Evolutionary conservation across 1,140 invertebrate genomes (phyloP).

Genomic region (Meteorus sp.): DNA sequence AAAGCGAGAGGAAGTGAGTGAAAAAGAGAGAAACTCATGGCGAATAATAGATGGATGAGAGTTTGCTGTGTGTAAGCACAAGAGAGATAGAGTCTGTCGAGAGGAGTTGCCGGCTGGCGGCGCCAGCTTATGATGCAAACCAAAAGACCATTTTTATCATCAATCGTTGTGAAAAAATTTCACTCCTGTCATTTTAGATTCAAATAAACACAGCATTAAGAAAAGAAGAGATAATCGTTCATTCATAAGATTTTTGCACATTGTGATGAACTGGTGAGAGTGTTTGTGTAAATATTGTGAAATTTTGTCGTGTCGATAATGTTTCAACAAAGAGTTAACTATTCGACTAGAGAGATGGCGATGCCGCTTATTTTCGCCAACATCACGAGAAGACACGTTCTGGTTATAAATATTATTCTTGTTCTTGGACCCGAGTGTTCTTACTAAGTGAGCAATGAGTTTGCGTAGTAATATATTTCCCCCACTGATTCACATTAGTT

Average conservation of each 20-base stretch:
- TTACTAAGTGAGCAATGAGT: conserved; percentile 24
- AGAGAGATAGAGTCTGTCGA: conserved; percentile 6
- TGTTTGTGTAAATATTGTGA: too few species aligned
- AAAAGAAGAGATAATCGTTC: too few species aligned
- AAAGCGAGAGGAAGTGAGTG: conserved; percentile 13
- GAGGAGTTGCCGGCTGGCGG: conserved; percentile 22
- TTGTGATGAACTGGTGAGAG: too few species aligned
- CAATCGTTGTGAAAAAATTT: too few species aligned
- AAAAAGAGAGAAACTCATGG: conserved; percentile 4
- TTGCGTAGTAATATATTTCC: conserved; percentile 27
- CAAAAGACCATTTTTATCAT: too few species aligned
- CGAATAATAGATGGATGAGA: conserved; percentile 26
- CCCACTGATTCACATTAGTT: not conserved
- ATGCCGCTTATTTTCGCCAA: conserved; percentile 31
- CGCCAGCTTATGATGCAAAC: conserved; percentile 26
- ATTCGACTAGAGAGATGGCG: conserved; percentile 33
- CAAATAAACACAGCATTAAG: too few species aligned
- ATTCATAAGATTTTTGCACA: too few species aligned
- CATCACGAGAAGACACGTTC: not conserved
- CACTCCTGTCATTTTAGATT: too few species aligned
- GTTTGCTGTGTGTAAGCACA: conserved; percentile 21
- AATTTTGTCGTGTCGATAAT: too few species aligned
- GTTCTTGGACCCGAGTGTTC: not conserved
- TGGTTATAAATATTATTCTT: not conserved
- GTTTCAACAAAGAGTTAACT: not conserved